Conservation (phyloP, 2,888 invertebrate species). For the Archips xylosteana region DNA sequence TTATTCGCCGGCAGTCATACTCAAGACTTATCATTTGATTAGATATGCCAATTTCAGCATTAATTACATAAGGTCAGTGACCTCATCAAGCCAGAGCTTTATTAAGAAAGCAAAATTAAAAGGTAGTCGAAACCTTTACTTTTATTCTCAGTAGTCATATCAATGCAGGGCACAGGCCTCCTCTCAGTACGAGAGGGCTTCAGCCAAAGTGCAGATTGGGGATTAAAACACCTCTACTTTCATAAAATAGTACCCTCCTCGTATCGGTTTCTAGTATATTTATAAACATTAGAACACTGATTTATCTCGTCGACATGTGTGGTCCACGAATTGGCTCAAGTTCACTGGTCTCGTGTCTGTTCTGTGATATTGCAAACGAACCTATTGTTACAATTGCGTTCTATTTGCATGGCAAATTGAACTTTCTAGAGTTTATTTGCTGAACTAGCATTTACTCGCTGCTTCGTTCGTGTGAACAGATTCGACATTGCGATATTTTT, state of each 20-base stretch:
- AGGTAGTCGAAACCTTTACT: too few species aligned
- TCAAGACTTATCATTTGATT: background rate
- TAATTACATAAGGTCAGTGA: background rate
- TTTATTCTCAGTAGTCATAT: too few species aligned
- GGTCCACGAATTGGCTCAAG: conserved; percentile 34
- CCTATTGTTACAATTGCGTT: conserved; percentile 1
- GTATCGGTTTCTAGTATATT: conserved; percentile 14
- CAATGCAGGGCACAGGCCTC: too few species aligned
- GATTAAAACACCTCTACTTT: background rate
- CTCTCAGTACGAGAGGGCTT: too few species aligned
- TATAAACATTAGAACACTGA: conserved; percentile 19
- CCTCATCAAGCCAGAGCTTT: background rate
- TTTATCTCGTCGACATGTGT: conserved; percentile 24
- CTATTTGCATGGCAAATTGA: conserved; percentile 5
- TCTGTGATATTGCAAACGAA: conserved; percentile 14
- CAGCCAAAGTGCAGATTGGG: too few species aligned
- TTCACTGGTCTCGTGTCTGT: conserved; percentile 7
- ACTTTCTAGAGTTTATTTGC: conserved; percentile 2
- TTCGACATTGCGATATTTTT: too few species aligned
- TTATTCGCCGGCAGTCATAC: background rate
- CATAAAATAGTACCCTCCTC: background rate
- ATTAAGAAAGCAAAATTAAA: background rate
- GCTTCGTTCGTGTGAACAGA: too few species aligned
- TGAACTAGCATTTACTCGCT: background rate
- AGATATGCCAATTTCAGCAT: background rate